Conservation (phyloP, 2,113 vertebrate species). For the Oxyura jamaicensis region DNA sequence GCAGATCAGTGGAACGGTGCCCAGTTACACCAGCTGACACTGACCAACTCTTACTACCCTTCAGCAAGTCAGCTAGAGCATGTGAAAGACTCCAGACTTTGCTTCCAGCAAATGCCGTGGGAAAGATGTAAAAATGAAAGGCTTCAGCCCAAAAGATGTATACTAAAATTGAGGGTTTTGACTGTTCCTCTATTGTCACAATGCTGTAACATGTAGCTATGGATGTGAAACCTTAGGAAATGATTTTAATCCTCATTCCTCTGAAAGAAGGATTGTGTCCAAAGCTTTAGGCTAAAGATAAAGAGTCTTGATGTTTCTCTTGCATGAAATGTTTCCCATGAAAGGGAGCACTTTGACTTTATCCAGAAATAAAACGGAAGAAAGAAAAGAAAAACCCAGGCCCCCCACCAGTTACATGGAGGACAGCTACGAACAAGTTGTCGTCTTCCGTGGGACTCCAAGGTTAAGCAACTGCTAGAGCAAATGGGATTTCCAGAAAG, state of each 20-base stretch:
- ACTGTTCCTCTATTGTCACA: neutral
- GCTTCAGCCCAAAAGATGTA: neutral
- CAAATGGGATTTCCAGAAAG: neutral
- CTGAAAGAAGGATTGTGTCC: neutral
- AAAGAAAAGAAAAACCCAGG: neutral
- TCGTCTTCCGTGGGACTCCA: neutral
- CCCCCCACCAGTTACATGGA: neutral
- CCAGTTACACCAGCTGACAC: neutral
- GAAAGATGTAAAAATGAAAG: neutral
- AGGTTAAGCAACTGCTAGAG: neutral
- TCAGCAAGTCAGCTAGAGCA: neutral
- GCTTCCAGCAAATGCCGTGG: neutral
- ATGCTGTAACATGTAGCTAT: neutral
- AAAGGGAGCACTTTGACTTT: neutral
- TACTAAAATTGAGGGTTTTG: neutral
- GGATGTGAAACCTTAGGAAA: neutral
- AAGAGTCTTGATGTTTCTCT: neutral
- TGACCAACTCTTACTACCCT: neutral
- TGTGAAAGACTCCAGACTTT: neutral
- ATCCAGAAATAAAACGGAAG: neutral
- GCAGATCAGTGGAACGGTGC: neutral
- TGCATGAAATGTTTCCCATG: neutral
- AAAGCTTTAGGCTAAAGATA: neutral
- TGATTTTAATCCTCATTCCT: neutral
- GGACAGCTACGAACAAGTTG: neutral